These are phyloP conservation scores for Centruroides vittatus DNA, from an alignment of 1,140 invertebrate genomes.

Conservation along the genomic window DNA sequence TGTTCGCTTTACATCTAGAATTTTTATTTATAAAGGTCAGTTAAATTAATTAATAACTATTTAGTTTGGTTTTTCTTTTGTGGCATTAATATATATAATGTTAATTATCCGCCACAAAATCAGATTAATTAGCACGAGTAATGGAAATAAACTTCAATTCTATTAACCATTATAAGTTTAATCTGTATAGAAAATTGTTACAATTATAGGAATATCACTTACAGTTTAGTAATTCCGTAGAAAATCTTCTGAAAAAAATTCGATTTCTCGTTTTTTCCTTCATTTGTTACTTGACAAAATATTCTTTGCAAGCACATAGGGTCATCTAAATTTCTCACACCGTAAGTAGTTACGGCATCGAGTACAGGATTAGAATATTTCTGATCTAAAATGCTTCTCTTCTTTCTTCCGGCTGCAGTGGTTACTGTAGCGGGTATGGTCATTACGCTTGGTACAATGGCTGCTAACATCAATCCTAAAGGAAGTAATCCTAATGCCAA, in stretches of 20 bases:
- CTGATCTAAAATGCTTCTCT: neutral
- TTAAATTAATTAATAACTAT: too few species aligned
- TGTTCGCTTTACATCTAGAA: too few species aligned
- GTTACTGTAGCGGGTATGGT: conserved; percentile 11
- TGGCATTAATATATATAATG: too few species aligned
- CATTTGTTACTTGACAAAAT: conserved; percentile 9
- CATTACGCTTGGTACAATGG: conserved; percentile 9
- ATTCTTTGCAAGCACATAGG: conserved; percentile 10
- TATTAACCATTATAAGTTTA: too few species aligned
- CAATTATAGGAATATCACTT: neutral
- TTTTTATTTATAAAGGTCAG: too few species aligned
- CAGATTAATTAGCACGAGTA: too few species aligned
- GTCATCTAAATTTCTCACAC: conserved; percentile 8
- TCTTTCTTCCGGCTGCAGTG: conserved; percentile 6
- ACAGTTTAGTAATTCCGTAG: conserved; percentile 4
- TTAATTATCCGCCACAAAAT: too few species aligned
- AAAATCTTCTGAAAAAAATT: conserved; percentile 10
- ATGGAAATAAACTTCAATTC: too few species aligned
- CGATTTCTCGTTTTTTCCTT: conserved; percentile 3
- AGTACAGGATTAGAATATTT: conserved; percentile 7
- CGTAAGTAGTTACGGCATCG: conserved; percentile 4
- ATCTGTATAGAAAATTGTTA: too few species aligned
- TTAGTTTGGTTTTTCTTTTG: too few species aligned
- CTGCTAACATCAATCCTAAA: conserved; percentile 8
- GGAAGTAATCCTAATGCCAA: conserved; percentile 11